Percentiles rank a stretch among this genome's conserved stretches.
phyloP scores from a whole-genome alignment of 2,113 vertebrate genomes.

The Ameiurus melas region DNA sequence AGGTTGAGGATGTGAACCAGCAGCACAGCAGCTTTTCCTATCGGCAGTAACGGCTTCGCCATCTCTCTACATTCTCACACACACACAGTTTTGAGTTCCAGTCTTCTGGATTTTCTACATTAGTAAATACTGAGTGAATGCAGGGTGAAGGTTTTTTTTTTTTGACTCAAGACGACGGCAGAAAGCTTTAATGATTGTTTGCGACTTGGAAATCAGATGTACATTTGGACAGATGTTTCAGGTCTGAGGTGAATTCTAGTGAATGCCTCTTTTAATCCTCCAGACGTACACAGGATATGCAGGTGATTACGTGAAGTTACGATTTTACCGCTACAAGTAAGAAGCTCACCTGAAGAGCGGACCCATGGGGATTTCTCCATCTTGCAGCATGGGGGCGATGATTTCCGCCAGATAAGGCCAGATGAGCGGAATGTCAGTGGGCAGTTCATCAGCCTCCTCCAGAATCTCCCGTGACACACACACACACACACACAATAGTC shows the following conservation, averaged over 20 bases:
- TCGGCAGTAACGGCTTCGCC: constrained; percentile 85
- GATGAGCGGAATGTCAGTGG: constrained; percentile 96
- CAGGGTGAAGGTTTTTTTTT: too few species aligned
- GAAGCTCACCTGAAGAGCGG: constrained; percentile 84
- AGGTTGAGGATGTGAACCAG: constrained; percentile 86
- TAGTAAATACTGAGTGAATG: too few species aligned
- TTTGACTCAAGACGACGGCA: too few species aligned
- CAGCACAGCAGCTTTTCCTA: constrained; percentile 83
- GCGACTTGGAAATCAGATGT: too few species aligned
- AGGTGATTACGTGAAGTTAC: neutral
- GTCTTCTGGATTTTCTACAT: too few species aligned
- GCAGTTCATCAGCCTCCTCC: constrained; percentile 90
- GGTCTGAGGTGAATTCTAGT: too few species aligned
- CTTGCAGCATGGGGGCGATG: constrained; percentile 86
- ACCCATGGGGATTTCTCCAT: constrained; percentile 89
- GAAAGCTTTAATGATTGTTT: too few species aligned
- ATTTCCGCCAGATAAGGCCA: constrained; percentile 95
- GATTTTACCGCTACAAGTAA: neutral
- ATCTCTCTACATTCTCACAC: constrained; percentile 78
- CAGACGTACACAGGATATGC: neutral
- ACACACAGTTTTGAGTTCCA: too few species aligned
- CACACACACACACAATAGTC: neutral
- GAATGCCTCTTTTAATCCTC: neutral
- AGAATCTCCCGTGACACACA: constrained; percentile 79
- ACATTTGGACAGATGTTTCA: neutral